phyloP scores from a whole-genome alignment of 2,113 vertebrate species.

The Columba janthina region DNA sequence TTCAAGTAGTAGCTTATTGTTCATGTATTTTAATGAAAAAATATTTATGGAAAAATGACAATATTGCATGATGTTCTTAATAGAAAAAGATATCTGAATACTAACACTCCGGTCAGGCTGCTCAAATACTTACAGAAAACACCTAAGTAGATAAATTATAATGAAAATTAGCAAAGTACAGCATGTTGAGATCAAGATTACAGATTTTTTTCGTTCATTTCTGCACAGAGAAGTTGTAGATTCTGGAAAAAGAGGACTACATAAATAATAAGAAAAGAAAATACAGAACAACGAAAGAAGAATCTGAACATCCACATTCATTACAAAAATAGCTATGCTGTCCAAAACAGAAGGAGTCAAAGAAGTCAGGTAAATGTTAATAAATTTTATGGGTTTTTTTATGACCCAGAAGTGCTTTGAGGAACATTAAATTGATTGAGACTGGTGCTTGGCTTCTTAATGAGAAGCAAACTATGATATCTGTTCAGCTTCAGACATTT shows the following conservation, averaged over 20 bases:
- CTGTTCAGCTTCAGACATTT: not conserved
- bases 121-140: not conserved
- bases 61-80: not conserved
- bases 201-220: not conserved
- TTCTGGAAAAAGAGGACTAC: not conserved
- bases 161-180: not conserved
- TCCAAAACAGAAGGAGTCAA: not conserved
- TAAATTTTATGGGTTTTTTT: not conserved
- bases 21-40: not conserved
- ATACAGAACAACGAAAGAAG: fast-evolving
- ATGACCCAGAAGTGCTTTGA: not conserved
- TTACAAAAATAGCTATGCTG: not conserved
- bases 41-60: not conserved
- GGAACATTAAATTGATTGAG: not conserved
- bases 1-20: not conserved
- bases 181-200: not conserved
- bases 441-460: not conserved
- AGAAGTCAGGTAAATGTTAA: not conserved
- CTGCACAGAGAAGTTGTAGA: not conserved
- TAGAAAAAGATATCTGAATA: not conserved
- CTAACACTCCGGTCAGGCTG: not conserved
- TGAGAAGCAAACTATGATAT: not conserved
- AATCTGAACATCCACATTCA: not conserved
- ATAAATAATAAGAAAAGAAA: not conserved
- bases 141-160: not conserved